Percentiles rank a stretch among this genome's conserved stretches.
Evolutionary conservation across 2,888 invertebrate genomes (phyloP).

Genomic region (Diachrysia chrysitis): DNA sequence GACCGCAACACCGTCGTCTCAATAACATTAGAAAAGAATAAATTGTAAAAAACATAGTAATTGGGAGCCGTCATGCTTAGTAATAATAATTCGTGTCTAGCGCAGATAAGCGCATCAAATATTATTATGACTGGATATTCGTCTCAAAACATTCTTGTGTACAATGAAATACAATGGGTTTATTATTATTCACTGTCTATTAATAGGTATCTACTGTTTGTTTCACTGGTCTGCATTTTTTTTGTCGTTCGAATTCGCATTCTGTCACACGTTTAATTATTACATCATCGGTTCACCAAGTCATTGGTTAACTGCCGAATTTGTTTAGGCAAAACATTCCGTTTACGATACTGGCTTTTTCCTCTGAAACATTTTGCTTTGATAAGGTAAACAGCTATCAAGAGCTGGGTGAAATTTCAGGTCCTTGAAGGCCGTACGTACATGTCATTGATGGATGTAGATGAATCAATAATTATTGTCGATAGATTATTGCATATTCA

Average conservation of each 20-base stretch:
- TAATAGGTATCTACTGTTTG: background rate
- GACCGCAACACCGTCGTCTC: background rate
- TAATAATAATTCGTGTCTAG: background rate
- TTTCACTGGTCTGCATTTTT: background rate
- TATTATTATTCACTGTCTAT: background rate
- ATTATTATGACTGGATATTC: background rate
- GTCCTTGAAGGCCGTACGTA: too few relatives aligned
- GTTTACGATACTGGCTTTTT: background rate
- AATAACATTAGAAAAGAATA: background rate
- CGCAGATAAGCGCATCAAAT: conserved; percentile 4
- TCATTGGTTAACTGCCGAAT: too few relatives aligned
- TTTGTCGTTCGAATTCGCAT: background rate
- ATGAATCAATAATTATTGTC: too few relatives aligned
- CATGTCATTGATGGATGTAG: too few relatives aligned
- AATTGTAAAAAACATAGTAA: background rate
- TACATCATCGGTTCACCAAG: background rate
- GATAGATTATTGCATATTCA: too few relatives aligned
- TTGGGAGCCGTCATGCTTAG: background rate
- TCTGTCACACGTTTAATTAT: background rate
- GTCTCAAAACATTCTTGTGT: background rate
- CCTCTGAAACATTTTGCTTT: too few relatives aligned
- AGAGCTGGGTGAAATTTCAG: too few relatives aligned
- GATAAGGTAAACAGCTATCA: too few relatives aligned
- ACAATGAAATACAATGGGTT: background rate
- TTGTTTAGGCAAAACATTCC: background rate